A percentile compares a stretch with the other conserved stretches of the same genome.
Evolutionary conservation across 2,888 invertebrate genomes (phyloP).

Genomic region (Deilephila elpenor): DNA sequence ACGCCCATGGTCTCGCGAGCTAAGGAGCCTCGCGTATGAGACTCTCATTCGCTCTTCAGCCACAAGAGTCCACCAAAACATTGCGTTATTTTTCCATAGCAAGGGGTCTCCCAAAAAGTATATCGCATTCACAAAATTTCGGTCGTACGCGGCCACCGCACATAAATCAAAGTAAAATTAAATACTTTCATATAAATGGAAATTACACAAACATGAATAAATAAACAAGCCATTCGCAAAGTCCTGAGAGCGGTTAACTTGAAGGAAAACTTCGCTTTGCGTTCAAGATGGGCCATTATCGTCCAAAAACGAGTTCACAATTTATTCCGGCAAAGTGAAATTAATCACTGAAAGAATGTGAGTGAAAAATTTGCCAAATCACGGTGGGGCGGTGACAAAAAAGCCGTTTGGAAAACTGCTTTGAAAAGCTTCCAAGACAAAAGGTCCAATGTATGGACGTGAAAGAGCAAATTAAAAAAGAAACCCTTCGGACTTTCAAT

Average conservation of each 20-base stretch:
- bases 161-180: background rate
- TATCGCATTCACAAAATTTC: too few relatives aligned
- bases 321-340: slow-evolving; percentile 12
- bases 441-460: slow-evolving; percentile 45
- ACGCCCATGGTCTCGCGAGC: too few relatives aligned
- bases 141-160: too few relatives aligned
- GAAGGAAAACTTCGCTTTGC: background rate
- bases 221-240: background rate
- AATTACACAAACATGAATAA: background rate
- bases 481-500: slow-evolving; percentile 48
- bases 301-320: slow-evolving; percentile 15
- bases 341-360: slow-evolving; percentile 35
- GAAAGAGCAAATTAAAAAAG: slow-evolving; percentile 53
- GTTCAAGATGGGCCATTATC: background rate
- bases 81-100: too few relatives aligned
- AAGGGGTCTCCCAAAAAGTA: too few relatives aligned
- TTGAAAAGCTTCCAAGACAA: slow-evolving; percentile 45
- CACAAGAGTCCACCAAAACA: too few relatives aligned
- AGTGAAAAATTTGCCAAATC: slow-evolving; percentile 43
- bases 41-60: too few relatives aligned
- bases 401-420: slow-evolving; percentile 36
- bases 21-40: too few relatives aligned
- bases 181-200: background rate
- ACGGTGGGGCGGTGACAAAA: slow-evolving; percentile 40
- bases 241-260: background rate